Base-by-base conservation (phyloP, 2,888 invertebrate species). In the Nasonovia ribisnigri region DNA sequence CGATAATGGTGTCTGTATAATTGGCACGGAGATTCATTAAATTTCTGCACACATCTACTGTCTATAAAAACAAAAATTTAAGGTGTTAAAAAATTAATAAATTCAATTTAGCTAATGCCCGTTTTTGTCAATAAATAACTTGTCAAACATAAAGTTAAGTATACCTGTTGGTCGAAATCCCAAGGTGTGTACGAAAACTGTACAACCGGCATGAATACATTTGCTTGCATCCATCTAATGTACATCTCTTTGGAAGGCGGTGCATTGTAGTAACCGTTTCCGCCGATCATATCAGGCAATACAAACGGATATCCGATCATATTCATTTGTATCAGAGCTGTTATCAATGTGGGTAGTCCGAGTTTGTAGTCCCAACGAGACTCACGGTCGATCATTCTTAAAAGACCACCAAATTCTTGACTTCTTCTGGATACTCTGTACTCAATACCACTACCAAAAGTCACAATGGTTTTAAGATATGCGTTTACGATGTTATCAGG, bases 181-280 rank as follows among this genome's bases (percentile, higher is more conserved):
- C 98, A 98, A 0, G 98, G 98, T 0, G 97, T 97, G 94, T 97
- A 97, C 0, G 98, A 98, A 95, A 97, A 98, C 96, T 98, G 98
- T 96, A 98, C 96, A 0, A 97, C 96, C 0, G 98, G 98, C 96
- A 98, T 96, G 95, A 98, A 98, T 0, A 97, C 96, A 94, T 97
- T 97, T 0, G 97, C 97, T 95, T 98, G 97, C 88, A 97, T 96
- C 98, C 98, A 98, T 95, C 98, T 96, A 57, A 98, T 97, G 95
- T 97, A 97, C 91, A 97, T 95, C 95, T 97, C 97, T 94, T 97
- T 97, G 1, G 96, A 96, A 0, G 97, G 96, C 0, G 96, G 95
- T 46, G 96, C 96, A 88, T 96, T 96, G n/a, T 96, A 96, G 95
- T 96, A 97, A 0, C 97, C 97, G 95, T 97, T 97, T 0, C 97